Evolutionary conservation across 37 sponge, comb jelly and placozoan genomes (phyloP).

Genomic region (Chondrosia reniformis): DNA sequence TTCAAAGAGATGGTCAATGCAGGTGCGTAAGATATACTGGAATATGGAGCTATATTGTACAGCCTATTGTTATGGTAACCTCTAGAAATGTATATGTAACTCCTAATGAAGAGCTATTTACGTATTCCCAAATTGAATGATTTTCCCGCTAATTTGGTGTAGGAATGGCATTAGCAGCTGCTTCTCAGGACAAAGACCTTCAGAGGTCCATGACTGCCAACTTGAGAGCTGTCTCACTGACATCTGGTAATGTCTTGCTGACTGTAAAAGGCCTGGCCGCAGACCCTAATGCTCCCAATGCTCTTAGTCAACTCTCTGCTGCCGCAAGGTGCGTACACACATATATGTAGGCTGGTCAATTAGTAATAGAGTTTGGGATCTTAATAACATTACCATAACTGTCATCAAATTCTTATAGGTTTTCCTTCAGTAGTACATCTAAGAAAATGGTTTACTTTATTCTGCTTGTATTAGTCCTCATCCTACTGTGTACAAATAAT

Average conservation of each 20-base stretch:
- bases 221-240: conserved; percentile 59
- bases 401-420: too few species aligned
- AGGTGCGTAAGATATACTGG: conserved; percentile 22
- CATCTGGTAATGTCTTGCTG: conserved; percentile 80
- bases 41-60: too few species aligned
- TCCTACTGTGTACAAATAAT: background rate
- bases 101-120: too few species aligned
- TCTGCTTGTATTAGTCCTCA: background rate
- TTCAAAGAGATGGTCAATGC: conserved; percentile 72
- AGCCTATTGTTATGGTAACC: too few species aligned
- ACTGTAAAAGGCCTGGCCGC: conserved; percentile 87
- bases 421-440: too few species aligned
- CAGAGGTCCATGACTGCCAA: conserved; percentile 70
- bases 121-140: too few species aligned
- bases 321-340: conserved; percentile 46
- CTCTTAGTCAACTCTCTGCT: conserved; percentile 82
- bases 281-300: conserved; percentile 95
- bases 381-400: too few species aligned
- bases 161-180: conserved; percentile 81
- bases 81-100: too few species aligned
- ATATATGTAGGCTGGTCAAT: background rate
- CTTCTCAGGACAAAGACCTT: conserved; percentile 65
- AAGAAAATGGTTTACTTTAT: background rate
- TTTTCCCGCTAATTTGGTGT: too few species aligned
- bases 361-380: too few species aligned